These are phyloP conservation scores for Casuarius casuarius DNA, from an alignment of 2,113 vertebrate species.

Conservation along the genomic window DNA sequence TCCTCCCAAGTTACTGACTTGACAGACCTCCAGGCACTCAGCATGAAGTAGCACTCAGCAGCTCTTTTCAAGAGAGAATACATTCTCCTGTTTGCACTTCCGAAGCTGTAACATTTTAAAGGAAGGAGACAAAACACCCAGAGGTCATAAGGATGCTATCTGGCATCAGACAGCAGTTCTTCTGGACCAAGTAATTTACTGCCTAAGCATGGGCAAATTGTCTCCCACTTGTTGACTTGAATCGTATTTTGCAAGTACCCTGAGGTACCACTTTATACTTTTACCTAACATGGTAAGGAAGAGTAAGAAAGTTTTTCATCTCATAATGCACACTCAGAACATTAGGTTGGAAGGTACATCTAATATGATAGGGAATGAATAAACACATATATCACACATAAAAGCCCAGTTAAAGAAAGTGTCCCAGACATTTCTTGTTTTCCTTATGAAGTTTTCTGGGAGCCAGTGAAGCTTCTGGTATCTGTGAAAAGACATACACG, in stretches of 20 bases:
- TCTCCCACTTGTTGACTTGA: not conserved
- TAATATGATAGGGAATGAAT: not conserved
- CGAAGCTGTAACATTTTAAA: not conserved
- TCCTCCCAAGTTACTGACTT: not conserved
- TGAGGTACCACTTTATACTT: accelerated
- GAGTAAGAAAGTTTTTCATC: not conserved
- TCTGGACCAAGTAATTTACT: not conserved
- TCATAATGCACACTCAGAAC: accelerated
- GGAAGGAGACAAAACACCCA: not conserved
- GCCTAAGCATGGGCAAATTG: accelerated
- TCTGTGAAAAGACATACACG: not conserved
- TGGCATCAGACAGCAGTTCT: not conserved
- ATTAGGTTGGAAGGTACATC: not conserved
- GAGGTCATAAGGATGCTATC: not conserved
- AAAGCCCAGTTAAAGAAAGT: not conserved
- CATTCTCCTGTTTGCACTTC: accelerated
- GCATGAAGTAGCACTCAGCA: not conserved
- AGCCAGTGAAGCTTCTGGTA: not conserved
- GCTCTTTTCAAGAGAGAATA: not conserved
- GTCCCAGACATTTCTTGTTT: not conserved
- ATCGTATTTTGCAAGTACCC: not conserved
- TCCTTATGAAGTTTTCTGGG: not conserved
- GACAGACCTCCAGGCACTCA: accelerated
- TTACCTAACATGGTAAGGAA: not conserved
- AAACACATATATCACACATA: accelerated